Conservation (phyloP, 2,113 vertebrate species). For the Riparia riparia region DNA sequence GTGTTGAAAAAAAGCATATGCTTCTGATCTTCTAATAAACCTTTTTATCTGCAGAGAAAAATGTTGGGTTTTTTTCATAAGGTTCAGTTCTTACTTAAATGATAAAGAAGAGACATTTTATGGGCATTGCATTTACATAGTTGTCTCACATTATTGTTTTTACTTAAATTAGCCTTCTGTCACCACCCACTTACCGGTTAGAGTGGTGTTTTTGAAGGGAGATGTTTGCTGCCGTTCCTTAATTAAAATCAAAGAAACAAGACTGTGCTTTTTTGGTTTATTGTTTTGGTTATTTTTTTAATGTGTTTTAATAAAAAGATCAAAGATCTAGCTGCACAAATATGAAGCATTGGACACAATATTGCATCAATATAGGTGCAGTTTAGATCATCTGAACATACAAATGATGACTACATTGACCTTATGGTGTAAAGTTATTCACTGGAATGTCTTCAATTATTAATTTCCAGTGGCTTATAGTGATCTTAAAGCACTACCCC, state of each 20-base stretch:
- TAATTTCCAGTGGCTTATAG: background rate
- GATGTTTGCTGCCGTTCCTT: background rate
- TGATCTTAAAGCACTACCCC: background rate
- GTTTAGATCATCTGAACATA: background rate
- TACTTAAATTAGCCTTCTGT: background rate
- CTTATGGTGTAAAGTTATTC: background rate
- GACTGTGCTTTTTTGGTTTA: background rate
- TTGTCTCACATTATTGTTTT: background rate
- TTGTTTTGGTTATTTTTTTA: background rate
- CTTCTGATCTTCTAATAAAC: background rate
- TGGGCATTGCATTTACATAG: background rate
- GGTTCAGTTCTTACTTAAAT: background rate
- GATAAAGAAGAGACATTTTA: background rate
- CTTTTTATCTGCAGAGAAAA: background rate
- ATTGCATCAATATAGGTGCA: background rate
- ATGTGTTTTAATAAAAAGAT: background rate
- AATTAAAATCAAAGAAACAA: background rate
- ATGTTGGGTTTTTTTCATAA: fast-evolving
- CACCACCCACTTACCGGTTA: background rate
- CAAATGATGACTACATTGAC: background rate
- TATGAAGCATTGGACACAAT: background rate
- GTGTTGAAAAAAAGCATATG: background rate
- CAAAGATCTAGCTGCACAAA: background rate
- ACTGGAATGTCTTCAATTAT: background rate
- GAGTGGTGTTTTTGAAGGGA: background rate